Conservation (phyloP, 37 sponge, comb jelly and placozoan genomes). For the Ephydatia muelleri region DNA sequence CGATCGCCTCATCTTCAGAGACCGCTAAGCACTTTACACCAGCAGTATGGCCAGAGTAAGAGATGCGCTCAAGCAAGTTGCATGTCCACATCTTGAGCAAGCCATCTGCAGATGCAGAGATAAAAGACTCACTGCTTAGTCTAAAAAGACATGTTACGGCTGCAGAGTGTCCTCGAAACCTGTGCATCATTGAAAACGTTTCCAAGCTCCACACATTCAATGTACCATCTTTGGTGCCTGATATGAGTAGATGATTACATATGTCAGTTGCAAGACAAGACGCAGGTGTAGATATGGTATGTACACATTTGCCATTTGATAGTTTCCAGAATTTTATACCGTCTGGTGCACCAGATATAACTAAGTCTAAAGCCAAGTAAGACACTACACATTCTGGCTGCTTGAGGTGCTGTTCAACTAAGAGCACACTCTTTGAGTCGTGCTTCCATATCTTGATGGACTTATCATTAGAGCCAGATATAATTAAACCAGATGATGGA, state of each 20-base stretch:
- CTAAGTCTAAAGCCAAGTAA: not conserved
- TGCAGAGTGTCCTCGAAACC: conserved; percentile 14
- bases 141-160: conserved; percentile 8
- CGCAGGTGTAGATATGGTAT: conserved; percentile 21
- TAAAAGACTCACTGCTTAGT: not conserved
- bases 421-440: not conserved
- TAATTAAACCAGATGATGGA: conserved; percentile 3
- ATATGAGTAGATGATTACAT: not conserved
- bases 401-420: conserved; percentile 19
- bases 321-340: conserved; percentile 52
- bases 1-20: conserved; percentile 12
- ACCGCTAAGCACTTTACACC: conserved; percentile 34
- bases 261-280: conserved; percentile 14
- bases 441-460: conserved; percentile 60
- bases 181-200: not conserved
- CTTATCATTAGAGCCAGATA: conserved; percentile 74
- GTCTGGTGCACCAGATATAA: conserved; percentile 62
- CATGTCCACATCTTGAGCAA: conserved; percentile 28
- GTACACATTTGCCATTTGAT: conserved; percentile 42
- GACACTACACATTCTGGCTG: conserved; percentile 60
- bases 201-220: conserved; percentile 17
- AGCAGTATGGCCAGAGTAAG: conserved; percentile 19
- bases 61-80: not conserved
- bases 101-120: conserved; percentile 33
- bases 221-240: conserved; percentile 24